A percentile compares a stretch with the other conserved stretches of the same genome.
Evolutionary conservation across 2,888 invertebrate species (phyloP).

Genomic region (Agonum fuliginosum): DNA sequence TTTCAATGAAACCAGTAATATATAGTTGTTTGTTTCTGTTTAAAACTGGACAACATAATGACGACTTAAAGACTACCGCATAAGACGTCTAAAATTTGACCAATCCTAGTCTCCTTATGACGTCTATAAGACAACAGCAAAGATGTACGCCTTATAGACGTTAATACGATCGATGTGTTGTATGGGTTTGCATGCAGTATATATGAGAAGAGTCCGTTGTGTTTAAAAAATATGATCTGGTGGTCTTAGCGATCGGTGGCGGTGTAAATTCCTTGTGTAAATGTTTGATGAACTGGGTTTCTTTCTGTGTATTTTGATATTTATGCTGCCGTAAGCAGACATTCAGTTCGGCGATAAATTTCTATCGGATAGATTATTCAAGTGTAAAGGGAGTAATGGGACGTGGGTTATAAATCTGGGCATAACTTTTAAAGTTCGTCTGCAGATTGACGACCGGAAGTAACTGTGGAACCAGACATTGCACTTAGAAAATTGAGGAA

Average conservation of each 20-base stretch:
- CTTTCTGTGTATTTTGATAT: constrained; percentile 23
- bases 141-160: too few relatives aligned
- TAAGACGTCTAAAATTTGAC: too few relatives aligned
- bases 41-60: too few relatives aligned
- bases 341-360: constrained; percentile 54
- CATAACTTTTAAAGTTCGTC: constrained; percentile 57
- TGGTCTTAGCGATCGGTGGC: background rate
- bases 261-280: constrained; percentile 1
- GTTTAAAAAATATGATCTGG: too few relatives aligned
- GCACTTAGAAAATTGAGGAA: constrained; percentile 61
- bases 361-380: constrained; percentile 59
- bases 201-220: too few relatives aligned
- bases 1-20: too few relatives aligned
- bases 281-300: constrained; percentile 2
- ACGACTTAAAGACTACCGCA: too few relatives aligned
- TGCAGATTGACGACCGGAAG: constrained; percentile 57
- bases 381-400: constrained; percentile 55
- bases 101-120: too few relatives aligned
- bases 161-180: too few relatives aligned
- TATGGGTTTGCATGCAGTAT: too few relatives aligned
- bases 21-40: too few relatives aligned
- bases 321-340: constrained; percentile 51
- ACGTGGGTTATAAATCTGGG: constrained; percentile 59
- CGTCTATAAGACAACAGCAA: too few relatives aligned
- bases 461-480: constrained; percentile 56